These are phyloP conservation scores for Leptodactylus fuscus DNA, from an alignment of 2,113 vertebrate genomes.

Conservation along the genomic window DNA sequence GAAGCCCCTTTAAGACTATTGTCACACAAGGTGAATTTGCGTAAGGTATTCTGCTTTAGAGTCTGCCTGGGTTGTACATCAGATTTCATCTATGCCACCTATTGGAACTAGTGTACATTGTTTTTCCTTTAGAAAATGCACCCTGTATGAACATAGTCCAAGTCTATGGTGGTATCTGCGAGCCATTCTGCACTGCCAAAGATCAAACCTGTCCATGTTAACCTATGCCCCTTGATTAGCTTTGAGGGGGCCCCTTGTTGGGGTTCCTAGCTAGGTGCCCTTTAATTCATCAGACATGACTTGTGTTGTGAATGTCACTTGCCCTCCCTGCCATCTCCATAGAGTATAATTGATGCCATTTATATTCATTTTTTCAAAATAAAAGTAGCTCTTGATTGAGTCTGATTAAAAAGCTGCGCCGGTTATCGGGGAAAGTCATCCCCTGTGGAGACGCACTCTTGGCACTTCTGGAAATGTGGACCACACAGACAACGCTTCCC, in stretches of 20 bases:
- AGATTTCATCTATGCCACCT: too few species aligned
- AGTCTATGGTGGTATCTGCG: too few species aligned
- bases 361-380: background rate
- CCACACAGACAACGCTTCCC: background rate
- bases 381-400: background rate
- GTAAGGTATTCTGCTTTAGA: too few species aligned
- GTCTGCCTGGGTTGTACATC: too few species aligned
- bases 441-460: background rate
- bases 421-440: background rate
- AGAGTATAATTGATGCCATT: background rate
- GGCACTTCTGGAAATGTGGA: background rate
- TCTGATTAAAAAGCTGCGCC: background rate
- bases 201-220: too few species aligned
- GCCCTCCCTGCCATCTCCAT: background rate
- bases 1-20: too few species aligned
- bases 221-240: too few species aligned
- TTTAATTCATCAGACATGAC: background rate
- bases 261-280: background rate
- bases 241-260: background rate
- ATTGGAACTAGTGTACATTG: too few species aligned
- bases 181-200: too few species aligned
- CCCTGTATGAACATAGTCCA: too few species aligned
- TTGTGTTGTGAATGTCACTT: background rate
- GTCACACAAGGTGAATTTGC: too few species aligned
- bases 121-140: too few species aligned